Base-by-base conservation (phyloP, 2,888 invertebrate genomes). In the Troides helena region DNA sequence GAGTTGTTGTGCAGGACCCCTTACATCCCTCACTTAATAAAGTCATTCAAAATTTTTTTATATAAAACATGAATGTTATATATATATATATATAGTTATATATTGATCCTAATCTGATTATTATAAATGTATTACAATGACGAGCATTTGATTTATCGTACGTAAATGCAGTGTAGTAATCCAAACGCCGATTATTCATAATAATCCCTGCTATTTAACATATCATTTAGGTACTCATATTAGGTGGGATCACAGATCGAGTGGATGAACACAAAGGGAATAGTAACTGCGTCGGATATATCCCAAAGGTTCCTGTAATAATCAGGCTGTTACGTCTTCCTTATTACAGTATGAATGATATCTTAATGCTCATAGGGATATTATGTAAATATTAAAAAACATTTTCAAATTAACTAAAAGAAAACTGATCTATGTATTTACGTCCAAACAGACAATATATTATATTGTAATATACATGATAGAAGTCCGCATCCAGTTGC, bases 201-300 rank as follows among this genome's bases (percentile, higher is more conserved):
- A 62, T 67, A 25, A 62, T 25, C 67, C 50, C 46, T 30, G 17
- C 17, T 5, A 62, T 62, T 53, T 43, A 43, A 57, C 23, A 53
- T 67, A 30, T 3, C 46, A 6, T 62, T 62, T 57, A 67, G 43
- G 8, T 67, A 25, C 43, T 25, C 6, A 36, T 60, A 30, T 30
- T 30, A 14, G 14, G 14, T 12, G n/a, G 58, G 59, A 25, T 46
- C 50, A 60, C 14, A 36, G 46, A 25, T 61, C 60, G 18, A 39
- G 39, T 43, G 23, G 36, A 67, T 61, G 53, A 59, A 46, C 65
- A 61, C 66, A 66, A 61, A 67, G 60, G 50, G n/a, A 53, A 53
- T 53, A 53, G 18, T 18, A 12, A n/a, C 8, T 53, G 53, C 53
- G 53, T 46, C 46, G 12, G n/a, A n/a, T 53, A 53, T 53, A 53